phyloP scores from a whole-genome alignment of 2,797 vertebrate species.

The Hemibagrus guttatus region DNA sequence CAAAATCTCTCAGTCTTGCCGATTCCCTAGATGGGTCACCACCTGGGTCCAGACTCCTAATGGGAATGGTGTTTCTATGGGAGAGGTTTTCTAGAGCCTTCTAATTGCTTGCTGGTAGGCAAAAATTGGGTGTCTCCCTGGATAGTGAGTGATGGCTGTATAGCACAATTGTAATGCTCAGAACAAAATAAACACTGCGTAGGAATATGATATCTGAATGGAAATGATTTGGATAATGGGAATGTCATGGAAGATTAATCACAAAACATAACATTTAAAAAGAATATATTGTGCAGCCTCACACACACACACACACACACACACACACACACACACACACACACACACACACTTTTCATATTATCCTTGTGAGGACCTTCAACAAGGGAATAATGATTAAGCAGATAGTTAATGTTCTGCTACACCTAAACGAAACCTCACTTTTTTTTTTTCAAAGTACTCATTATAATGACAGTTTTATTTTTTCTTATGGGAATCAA shows the following conservation, averaged over 20 bases:
- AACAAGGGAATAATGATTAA: not conserved
- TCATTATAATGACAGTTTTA: no score
- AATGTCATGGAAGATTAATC: not conserved
- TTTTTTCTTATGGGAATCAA: no score
- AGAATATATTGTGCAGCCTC: no score
- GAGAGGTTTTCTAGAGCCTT: constrained; percentile 13
- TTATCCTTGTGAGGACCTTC: not conserved
- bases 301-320: not conserved
- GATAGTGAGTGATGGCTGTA: not conserved
- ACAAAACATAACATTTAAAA: no score
- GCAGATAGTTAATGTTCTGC: not conserved
- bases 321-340: not conserved
- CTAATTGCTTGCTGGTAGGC: constrained; percentile 32
- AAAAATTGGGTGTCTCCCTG: not conserved
- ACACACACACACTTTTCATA: not conserved
- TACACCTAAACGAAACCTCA: not conserved
- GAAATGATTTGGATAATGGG: not conserved
- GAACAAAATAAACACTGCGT: not conserved
- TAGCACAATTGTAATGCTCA: not conserved
- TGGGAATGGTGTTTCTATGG: not conserved
- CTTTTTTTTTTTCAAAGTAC: no score
- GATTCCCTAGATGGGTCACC: constrained; percentile 1
- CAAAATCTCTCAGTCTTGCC: not conserved
- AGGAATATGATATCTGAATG: not conserved
- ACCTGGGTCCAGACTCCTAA: not conserved